Evolutionary conservation across 2,888 invertebrate genomes (phyloP).

Genomic region (Nephrotoma guestfalica): DNA sequence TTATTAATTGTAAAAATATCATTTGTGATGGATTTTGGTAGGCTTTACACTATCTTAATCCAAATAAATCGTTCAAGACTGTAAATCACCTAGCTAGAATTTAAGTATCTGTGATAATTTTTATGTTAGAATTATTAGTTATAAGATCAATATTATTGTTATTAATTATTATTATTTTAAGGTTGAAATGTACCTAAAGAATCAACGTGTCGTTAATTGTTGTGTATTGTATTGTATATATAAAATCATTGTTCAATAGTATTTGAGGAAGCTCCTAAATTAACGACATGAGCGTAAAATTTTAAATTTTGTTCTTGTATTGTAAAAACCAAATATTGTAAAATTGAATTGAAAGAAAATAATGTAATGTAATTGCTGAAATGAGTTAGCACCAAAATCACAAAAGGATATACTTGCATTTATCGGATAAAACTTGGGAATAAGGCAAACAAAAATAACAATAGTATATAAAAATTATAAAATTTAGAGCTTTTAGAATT

Average conservation of each 20-base stretch:
- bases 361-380: neutral
- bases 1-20: neutral
- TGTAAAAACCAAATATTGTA: neutral
- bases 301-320: neutral
- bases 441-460: neutral
- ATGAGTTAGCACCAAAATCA: neutral
- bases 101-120: neutral
- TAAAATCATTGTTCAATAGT: neutral
- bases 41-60: neutral
- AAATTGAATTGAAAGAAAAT: neutral
- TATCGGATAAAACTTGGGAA: neutral
- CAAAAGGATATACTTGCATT: neutral
- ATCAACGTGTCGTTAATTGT: neutral
- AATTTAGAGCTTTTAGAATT: neutral
- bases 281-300: neutral
- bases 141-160: neutral
- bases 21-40: neutral
- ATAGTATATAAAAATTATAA: neutral
- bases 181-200: neutral
- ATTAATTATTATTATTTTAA: neutral
- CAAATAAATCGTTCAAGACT: neutral
- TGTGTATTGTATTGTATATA: neutral
- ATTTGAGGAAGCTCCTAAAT: neutral
- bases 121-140: neutral
- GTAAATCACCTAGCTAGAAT: neutral